Evolutionary conservation across 2,888 invertebrate genomes (phyloP), one percentile per base, ranked within the genome.

Genomic region (Lithosia quadra): DNA sequence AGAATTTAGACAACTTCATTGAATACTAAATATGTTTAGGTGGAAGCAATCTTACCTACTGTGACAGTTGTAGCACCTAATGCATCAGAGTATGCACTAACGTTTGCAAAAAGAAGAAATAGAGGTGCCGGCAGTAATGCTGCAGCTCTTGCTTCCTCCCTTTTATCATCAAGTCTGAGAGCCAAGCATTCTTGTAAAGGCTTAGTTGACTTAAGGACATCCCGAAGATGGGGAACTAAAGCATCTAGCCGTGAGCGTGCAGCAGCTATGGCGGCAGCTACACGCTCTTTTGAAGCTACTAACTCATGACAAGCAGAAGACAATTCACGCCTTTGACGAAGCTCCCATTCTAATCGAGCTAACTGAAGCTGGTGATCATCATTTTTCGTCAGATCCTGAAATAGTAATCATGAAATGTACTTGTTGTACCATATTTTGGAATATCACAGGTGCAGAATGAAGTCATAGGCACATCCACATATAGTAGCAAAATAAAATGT

Each of bases 271-370:
- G 97, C 97, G 56, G 96, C 95, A 1, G 96, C 96, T 2, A 98
- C 96, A 60, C 96, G 95, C 81, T 98, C 97, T 87, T 98, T 98
- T 39, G 96, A 96, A 33, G 96, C 96, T 56, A 97, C 96, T 10
- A 98, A 92, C 74, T 97, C 96, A 84, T 96, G 97, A 83, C 98
- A 97, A 36, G 97, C 96, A 53, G 96, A 96, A 0, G 98, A 96
- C 59, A 99, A 93, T 81, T 97, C 97, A 86, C 98, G 98, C 1
- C 99, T 96, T 88, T 99, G 98, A 22, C 97, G 96, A 64, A 99
- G 92, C 90, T 99, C 99, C 97, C 98, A 99, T 87, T 99, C 98
- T 43, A 99, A 92, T 73, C 98, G 96, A 33, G 98, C 98, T 73
- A 99, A 90, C 84, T 98, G 97, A 72, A 97, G 94, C 82, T 97